Percentiles rank a stretch among this genome's conserved stretches.
Conservation (phyloP, 1,140 invertebrate species). For the Brachionus paranguensis region DNA sequence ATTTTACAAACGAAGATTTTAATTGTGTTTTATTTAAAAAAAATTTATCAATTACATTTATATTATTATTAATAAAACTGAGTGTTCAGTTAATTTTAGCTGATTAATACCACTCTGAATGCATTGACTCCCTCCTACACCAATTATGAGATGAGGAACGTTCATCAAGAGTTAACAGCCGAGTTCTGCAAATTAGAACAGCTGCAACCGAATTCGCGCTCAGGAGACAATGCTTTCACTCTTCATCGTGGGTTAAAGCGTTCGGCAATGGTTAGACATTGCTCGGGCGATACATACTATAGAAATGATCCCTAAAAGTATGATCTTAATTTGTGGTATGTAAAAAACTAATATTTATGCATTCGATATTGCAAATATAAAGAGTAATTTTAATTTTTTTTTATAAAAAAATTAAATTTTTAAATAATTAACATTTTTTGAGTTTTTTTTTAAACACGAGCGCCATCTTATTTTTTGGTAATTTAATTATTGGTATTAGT, state of each 20-base stretch:
- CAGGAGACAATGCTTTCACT: constrained; percentile 18
- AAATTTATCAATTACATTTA: no score
- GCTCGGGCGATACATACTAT: constrained; percentile 34
- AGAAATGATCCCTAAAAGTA: constrained; percentile 35
- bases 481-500: no score
- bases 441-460: not conserved
- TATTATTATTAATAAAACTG: no score
- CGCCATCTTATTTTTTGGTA: not conserved
- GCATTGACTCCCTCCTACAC: constrained; percentile 9
- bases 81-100: not conserved
- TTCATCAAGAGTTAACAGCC: constrained; percentile 17
- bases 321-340: constrained; percentile 2
- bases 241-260: constrained; percentile 32
- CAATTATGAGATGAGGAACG: constrained; percentile 2
- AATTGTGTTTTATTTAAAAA: not conserved
- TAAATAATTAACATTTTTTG: not conserved
- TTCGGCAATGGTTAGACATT: constrained; percentile 35
- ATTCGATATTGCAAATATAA: not conserved
- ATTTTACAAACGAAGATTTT: no score
- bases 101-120: constrained; percentile 7
- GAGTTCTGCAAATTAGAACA: not conserved
- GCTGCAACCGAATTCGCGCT: constrained; percentile 7
- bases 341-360: constrained; percentile 1
- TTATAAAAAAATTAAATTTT: not conserved
- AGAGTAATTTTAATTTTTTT: not conserved